Conservation (phyloP, 2,888 invertebrate genomes). For the Elegia similella region DNA sequence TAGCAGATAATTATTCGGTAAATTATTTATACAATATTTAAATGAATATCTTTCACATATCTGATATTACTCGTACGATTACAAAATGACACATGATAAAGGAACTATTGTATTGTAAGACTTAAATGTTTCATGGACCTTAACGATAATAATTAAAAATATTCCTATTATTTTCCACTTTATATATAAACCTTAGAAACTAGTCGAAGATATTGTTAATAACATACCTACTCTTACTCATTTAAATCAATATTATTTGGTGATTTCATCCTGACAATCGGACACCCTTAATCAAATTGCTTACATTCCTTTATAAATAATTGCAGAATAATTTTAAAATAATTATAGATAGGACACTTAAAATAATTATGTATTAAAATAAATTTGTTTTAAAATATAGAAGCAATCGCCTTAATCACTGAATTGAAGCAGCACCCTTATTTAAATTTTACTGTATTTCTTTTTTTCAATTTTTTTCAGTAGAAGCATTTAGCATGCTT, state of each 20-base stretch:
- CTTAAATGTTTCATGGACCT: slow-evolving; percentile 67
- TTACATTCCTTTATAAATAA: slow-evolving; percentile 15
- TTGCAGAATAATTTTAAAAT: slow-evolving; percentile 10
- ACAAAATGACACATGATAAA: slow-evolving; percentile 80
- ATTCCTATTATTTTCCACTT: slow-evolving; percentile 62
- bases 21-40: slow-evolving; percentile 72
- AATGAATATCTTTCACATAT: slow-evolving; percentile 65
- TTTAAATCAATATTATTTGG: slow-evolving; percentile 64
- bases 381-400: background rate
- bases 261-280: slow-evolving; percentile 46
- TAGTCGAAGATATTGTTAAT: slow-evolving; percentile 55
- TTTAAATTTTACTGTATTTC: no score
- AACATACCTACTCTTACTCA: slow-evolving; percentile 50
- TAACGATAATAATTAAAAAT: slow-evolving; percentile 61
- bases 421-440: background rate
- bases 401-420: background rate
- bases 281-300: slow-evolving; percentile 25
- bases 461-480: no score
- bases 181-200: slow-evolving; percentile 47
- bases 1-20: slow-evolving; percentile 77
- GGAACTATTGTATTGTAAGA: slow-evolving; percentile 78
- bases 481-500: no score
- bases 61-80: slow-evolving; percentile 65
- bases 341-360: slow-evolving; percentile 28
- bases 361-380: background rate